Evolutionary conservation across 2,888 invertebrate species (phyloP).

Genomic region (Venustoraphidia nigricollis): DNA sequence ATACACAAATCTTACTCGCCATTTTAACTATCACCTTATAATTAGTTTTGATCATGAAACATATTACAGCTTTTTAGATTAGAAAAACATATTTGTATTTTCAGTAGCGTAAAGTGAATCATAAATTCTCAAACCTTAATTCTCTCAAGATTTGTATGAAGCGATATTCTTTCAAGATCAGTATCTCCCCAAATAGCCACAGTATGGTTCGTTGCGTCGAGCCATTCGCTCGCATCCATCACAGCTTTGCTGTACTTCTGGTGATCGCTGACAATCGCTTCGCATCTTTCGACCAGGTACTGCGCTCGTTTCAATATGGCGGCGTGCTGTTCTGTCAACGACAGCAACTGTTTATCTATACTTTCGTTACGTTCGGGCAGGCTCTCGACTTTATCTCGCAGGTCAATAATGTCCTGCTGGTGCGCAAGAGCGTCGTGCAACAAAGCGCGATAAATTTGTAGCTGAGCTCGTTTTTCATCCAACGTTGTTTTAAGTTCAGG

Average conservation of each 20-base stretch:
- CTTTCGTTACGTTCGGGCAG: conserved; percentile 65
- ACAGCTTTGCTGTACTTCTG: conserved; percentile 79
- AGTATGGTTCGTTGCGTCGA: conserved; percentile 68
- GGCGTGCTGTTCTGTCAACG: conserved; percentile 56
- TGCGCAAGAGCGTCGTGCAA: conserved; percentile 72
- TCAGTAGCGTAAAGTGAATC: too few relatives aligned
- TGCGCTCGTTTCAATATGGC: conserved; percentile 54
- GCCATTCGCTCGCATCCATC: conserved; percentile 74
- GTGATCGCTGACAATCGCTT: conserved; percentile 76
- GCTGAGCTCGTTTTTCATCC: conserved; percentile 80
- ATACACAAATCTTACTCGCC: too few relatives aligned
- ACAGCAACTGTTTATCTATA: conserved; percentile 52
- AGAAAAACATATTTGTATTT: too few relatives aligned
- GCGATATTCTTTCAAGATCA: conserved; percentile 66
- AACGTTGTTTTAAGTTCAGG: conserved; percentile 70
- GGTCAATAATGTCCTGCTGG: conserved; percentile 69
- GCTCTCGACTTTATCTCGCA: conserved; percentile 64
- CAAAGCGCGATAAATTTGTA: conserved; percentile 67
- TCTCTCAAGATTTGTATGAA: conserved; percentile 76
- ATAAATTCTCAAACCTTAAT: conserved; percentile 34
- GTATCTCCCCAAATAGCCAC: conserved; percentile 71
- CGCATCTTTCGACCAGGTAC: conserved; percentile 68
- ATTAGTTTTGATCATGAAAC: too few relatives aligned
- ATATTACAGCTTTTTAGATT: too few relatives aligned
- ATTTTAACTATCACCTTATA: too few relatives aligned